Percentiles rank a stretch among this genome's conserved stretches.
phyloP scores from a whole-genome alignment of 2,797 vertebrate genomes.

The Argya squamiceps region DNA sequence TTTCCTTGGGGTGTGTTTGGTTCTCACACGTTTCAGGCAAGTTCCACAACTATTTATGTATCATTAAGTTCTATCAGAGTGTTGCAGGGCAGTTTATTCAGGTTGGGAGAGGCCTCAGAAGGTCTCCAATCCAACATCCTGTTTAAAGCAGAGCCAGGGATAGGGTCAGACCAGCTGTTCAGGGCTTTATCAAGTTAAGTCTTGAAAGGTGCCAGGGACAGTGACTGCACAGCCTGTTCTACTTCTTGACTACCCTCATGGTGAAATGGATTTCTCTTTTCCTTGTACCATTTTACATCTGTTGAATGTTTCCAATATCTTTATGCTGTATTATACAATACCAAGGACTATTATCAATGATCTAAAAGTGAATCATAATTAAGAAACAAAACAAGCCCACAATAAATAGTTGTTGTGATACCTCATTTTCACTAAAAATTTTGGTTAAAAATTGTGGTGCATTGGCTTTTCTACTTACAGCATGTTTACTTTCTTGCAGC shows the following conservation, averaged over 20 bases:
- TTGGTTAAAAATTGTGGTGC: not conserved
- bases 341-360: not conserved
- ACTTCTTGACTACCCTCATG: not conserved
- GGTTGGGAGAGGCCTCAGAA: not conserved
- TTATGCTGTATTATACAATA: not conserved
- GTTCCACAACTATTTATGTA: not conserved
- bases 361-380: not conserved
- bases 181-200: not conserved
- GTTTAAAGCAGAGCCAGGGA: not conserved
- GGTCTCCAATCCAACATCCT: not conserved
- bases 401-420: not conserved
- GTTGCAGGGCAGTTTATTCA: not conserved
- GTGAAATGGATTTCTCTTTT: not conserved
- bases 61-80: not conserved
- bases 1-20: not conserved
- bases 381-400: not conserved
- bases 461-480: not conserved
- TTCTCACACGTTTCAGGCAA: not conserved
- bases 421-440: not conserved
- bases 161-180: not conserved
- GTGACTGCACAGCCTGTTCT: not conserved
- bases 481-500: constrained; percentile 70
- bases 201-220: not conserved
- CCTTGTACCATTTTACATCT: not conserved
- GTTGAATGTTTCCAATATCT: not conserved